Conservation (phyloP, 2,797 vertebrate species). For the Nasua narica region DNA sequence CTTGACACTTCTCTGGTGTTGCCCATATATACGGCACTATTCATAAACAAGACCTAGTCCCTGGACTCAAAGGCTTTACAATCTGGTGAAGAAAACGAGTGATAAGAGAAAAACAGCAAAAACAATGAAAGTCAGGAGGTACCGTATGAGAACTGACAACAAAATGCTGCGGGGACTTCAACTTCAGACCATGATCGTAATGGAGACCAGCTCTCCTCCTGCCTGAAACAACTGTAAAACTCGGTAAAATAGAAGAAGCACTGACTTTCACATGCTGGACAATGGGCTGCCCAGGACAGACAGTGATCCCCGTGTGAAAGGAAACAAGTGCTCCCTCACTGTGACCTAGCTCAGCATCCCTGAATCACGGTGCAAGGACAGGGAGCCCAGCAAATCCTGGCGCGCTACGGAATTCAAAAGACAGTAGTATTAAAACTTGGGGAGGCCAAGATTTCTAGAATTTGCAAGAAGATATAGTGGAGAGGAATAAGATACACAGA, state of each 20-base stretch:
- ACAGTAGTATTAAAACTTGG: background rate
- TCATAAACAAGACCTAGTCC: background rate
- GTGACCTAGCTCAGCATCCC: background rate
- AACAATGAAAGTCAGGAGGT: background rate
- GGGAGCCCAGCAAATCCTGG: background rate
- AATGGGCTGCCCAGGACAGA: background rate
- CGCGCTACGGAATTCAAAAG: background rate
- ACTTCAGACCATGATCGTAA: background rate
- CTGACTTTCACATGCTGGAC: background rate
- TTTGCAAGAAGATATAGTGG: background rate
- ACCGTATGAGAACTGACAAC: background rate
- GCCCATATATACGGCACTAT: background rate
- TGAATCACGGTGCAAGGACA: background rate
- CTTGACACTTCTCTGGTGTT: background rate
- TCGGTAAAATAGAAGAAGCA: background rate
- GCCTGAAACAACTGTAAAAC: background rate
- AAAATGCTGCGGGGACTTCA: background rate
- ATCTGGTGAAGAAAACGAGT: background rate
- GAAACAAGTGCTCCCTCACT: background rate
- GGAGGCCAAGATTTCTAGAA: background rate
- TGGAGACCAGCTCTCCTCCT: background rate
- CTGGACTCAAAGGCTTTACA: background rate
- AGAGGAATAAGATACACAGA: background rate
- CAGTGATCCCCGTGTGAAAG: background rate
- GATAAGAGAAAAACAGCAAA: background rate